These are phyloP conservation scores for Drosophila subquinaria DNA, from an alignment of 2,888 invertebrate species.

Conservation along the genomic window DNA sequence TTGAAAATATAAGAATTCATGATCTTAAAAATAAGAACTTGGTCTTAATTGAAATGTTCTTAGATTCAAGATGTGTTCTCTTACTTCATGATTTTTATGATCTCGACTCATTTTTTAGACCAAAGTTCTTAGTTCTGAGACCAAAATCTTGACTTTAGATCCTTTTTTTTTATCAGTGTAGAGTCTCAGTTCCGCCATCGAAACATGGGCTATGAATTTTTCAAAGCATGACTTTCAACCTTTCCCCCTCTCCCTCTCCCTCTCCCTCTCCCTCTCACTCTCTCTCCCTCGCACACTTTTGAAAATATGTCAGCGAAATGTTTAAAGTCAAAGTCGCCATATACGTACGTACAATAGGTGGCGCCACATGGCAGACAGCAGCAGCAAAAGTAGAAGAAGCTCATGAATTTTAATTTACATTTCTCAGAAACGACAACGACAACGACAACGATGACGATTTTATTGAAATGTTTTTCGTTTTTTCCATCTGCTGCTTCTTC, in stretches of 20 bases:
- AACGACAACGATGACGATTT: slow-evolving; percentile 27
- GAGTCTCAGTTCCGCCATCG: slow-evolving; percentile 7
- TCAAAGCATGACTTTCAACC: slow-evolving; percentile 41
- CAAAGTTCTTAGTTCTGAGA: too few relatives aligned
- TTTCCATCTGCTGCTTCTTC: background rate
- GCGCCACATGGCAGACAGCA: slow-evolving; percentile 31
- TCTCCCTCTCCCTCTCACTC: background rate
- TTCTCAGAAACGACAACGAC: slow-evolving; percentile 18
- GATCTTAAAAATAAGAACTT: too few relatives aligned
- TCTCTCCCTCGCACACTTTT: background rate
- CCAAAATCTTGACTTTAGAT: too few relatives aligned
- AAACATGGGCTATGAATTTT: slow-evolving; percentile 70
- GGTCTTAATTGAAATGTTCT: too few relatives aligned
- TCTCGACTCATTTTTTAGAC: too few relatives aligned
- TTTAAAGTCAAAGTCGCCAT: slow-evolving; percentile 35
- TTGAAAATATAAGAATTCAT: too few relatives aligned
- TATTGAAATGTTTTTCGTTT: slow-evolving; percentile 60
- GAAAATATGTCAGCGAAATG: slow-evolving; percentile 59
- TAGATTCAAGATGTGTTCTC: too few relatives aligned
- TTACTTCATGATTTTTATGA: too few relatives aligned
- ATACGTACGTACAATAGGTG: slow-evolving; percentile 28
- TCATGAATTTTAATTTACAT: slow-evolving; percentile 76
- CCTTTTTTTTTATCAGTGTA: too few relatives aligned
- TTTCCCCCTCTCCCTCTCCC: background rate
- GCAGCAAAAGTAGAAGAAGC: background rate